These are phyloP conservation scores for Polyodon spathula DNA, from an alignment of 2,113 vertebrate species.

Conservation along the genomic window DNA sequence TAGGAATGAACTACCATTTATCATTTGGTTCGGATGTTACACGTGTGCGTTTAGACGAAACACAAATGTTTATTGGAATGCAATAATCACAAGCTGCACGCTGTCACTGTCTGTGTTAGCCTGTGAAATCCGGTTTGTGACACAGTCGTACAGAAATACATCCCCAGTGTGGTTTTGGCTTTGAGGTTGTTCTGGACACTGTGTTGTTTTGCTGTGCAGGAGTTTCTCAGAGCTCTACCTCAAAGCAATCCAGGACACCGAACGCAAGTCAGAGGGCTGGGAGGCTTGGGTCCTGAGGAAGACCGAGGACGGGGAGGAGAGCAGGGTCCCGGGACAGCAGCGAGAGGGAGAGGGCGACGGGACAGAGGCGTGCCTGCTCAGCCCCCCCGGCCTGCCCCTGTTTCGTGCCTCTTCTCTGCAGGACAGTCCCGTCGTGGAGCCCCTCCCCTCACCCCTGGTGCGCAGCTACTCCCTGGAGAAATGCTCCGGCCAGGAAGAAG, in stretches of 20 bases:
- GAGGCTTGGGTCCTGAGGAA: constrained; percentile 61
- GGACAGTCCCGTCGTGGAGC: constrained; percentile 41
- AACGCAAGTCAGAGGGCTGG: constrained; percentile 57
- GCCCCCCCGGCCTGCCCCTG: constrained; percentile 44
- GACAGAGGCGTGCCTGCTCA: constrained; percentile 28
- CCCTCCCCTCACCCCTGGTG: constrained; percentile 33
- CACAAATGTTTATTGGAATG: too few species aligned
- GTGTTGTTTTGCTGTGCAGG: constrained; percentile 36
- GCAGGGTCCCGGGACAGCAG: constrained; percentile 17
- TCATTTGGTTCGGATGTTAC: too few species aligned
- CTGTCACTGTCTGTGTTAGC: too few species aligned
- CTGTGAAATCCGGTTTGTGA: too few species aligned
- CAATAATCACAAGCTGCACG: too few species aligned
- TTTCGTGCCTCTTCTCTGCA: constrained; percentile 61
- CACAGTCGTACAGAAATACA: too few species aligned
- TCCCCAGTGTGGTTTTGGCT: not conserved
- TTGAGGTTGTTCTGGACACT: constrained; percentile 5
- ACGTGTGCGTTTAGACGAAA: too few species aligned
- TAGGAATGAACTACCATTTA: too few species aligned
- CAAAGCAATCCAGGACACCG: constrained; percentile 74
- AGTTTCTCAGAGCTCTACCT: constrained; percentile 82
- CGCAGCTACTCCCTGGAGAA: constrained; percentile 58
- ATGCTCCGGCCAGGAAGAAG: constrained; percentile 28
- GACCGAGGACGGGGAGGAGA: constrained; percentile 40
- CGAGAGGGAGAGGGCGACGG: constrained; percentile 19